phyloP scores from a whole-genome alignment of 2,797 vertebrate species.

The Octomys mimax region DNA sequence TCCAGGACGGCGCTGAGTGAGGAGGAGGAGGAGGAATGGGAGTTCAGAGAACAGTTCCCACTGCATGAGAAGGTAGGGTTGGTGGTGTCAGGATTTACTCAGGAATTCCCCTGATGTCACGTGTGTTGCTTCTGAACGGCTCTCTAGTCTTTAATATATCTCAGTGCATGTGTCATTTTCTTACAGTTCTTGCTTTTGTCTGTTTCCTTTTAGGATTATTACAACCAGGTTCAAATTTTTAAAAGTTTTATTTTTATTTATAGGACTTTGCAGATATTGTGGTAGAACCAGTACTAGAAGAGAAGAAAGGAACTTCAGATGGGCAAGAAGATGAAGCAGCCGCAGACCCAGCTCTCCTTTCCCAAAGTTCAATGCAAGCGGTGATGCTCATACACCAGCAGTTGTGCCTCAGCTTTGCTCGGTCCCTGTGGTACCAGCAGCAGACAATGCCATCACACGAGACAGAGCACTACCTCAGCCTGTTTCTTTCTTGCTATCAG shows the following conservation, averaged over 20 bases:
- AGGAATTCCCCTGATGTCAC: not conserved
- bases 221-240: not conserved
- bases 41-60: slow-evolving; percentile 95
- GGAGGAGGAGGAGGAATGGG: slow-evolving; percentile 94
- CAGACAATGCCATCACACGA: slow-evolving; percentile 87
- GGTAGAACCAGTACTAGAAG: slow-evolving; percentile 92
- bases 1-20: slow-evolving; percentile 92
- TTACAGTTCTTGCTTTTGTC: not conserved
- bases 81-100: not conserved
- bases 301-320: slow-evolving; percentile 87
- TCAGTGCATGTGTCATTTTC: not conserved
- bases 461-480: slow-evolving; percentile 91
- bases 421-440: slow-evolving; percentile 94
- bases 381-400: slow-evolving; percentile 93
- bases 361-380: slow-evolving; percentile 90
- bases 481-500: slow-evolving; percentile 95
- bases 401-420: slow-evolving; percentile 93
- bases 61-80: slow-evolving; percentile 93
- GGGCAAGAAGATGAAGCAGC: slow-evolving; percentile 80
- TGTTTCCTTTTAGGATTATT: not conserved
- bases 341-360: slow-evolving; percentile 86
- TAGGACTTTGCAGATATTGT: slow-evolving; percentile 97
- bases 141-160: not conserved
- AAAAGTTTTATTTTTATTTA: slow-evolving; percentile 30
- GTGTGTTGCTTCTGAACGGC: not conserved